phyloP scores from a whole-genome alignment of 2,113 vertebrate genomes.

The Andinoacara biseriatus region DNA sequence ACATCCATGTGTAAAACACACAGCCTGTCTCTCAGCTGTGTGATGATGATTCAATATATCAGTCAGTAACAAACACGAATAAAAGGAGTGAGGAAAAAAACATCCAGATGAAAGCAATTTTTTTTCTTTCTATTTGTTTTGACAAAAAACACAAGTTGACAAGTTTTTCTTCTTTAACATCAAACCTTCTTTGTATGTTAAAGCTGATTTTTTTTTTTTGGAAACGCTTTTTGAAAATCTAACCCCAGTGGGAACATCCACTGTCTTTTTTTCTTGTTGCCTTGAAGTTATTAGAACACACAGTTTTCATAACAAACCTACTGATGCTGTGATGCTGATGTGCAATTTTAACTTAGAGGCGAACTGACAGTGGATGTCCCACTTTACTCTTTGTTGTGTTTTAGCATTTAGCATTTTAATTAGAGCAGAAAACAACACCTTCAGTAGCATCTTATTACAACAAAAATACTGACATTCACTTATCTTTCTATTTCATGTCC shows the following conservation, averaged over 20 bases:
- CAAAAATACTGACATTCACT: too few relatives aligned
- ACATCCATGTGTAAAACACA: neutral
- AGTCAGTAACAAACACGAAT: neutral
- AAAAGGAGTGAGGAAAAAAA: neutral
- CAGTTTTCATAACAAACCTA: slow-evolving; percentile 4
- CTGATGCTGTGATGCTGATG: slow-evolving; percentile 48
- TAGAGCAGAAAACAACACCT: neutral
- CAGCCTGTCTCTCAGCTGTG: neutral
- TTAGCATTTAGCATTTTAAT: neutral
- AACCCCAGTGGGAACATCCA: slow-evolving; percentile 19
- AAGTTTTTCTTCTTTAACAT: rapidly evolving
- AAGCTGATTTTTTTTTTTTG: too few relatives aligned
- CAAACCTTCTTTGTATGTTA: neutral
- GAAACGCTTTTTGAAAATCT: neutral
- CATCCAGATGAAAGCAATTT: neutral
- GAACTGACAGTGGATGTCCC: slow-evolving; percentile 30
- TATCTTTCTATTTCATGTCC: neutral
- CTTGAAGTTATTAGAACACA: neutral
- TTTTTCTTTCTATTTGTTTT: rapidly evolving
- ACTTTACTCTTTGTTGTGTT: slow-evolving; percentile 12
- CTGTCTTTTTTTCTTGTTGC: slow-evolving; percentile 23
- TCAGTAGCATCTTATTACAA: neutral
- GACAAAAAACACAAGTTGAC: too few relatives aligned
- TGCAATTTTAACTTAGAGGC: slow-evolving; percentile 11
- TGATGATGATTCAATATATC: neutral